A percentile compares a stretch with the other conserved stretches of the same genome.
Evolutionary conservation across 2,113 vertebrate genomes (phyloP).

Genomic region (Rhinoderma darwinii): DNA sequence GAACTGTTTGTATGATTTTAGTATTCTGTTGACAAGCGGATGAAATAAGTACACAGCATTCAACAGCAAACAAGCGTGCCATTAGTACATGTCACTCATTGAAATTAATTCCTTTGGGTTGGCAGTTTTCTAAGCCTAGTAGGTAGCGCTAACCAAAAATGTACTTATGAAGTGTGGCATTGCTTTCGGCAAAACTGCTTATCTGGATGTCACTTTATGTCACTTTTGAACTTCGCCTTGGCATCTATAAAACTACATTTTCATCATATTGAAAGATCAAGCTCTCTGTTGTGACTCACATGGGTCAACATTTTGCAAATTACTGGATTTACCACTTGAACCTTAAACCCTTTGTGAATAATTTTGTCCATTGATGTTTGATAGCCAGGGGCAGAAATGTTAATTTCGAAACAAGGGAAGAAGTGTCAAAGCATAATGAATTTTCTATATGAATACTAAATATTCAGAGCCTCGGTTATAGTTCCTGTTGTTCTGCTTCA

Average conservation of each 20-base stretch:
- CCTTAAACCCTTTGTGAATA: slow-evolving; percentile 79
- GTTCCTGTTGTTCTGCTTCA: slow-evolving; percentile 64
- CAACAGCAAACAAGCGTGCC: background rate
- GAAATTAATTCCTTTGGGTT: slow-evolving; percentile 21
- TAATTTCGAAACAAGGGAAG: slow-evolving; percentile 73
- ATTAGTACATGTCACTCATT: slow-evolving; percentile 40
- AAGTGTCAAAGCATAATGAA: slow-evolving; percentile 69
- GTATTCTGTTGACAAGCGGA: slow-evolving; percentile 15
- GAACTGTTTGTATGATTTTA: background rate
- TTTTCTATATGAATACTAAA: slow-evolving; percentile 72
- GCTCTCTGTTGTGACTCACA: slow-evolving; percentile 75
- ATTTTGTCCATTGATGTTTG: slow-evolving; percentile 75
- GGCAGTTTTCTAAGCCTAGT: slow-evolving; percentile 43
- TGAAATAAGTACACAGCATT: background rate
- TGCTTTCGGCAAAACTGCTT: slow-evolving; percentile 80
- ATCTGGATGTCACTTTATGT: slow-evolving; percentile 77
- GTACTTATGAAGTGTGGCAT: slow-evolving; percentile 77
- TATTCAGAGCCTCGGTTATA: slow-evolving; percentile 63
- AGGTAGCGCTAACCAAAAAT: slow-evolving; percentile 70
- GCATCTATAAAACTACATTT: slow-evolving; percentile 82
- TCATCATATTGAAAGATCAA: slow-evolving; percentile 82
- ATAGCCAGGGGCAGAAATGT: slow-evolving; percentile 78
- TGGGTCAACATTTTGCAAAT: slow-evolving; percentile 82
- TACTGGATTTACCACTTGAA: slow-evolving; percentile 81
- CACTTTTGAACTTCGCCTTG: slow-evolving; percentile 80